Base-by-base conservation (phyloP, 2,797 vertebrate species). In the Tauraco hartlaubi region DNA sequence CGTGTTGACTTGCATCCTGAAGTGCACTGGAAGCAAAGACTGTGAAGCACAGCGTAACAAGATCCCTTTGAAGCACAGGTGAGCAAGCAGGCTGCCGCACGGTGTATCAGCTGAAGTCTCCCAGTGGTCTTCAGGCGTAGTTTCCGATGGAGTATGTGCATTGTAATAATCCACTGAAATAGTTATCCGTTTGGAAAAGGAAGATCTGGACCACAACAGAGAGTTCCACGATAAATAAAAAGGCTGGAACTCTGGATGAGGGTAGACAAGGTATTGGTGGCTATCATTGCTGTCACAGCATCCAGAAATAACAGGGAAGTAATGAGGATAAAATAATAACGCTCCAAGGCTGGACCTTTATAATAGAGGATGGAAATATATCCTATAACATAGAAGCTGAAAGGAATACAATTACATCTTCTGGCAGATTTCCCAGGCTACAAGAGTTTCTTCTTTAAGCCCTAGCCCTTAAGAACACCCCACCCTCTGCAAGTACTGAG, bases 151-250 rank as follows among this genome's bases (percentile, higher is more conserved):
- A 90, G 41, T 17, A 51, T 1, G 10, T 9, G 44, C 21, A 25
- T 14, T 44, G 18, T 16, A 88, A 91, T 51, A 73, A 94, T 95
- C 78, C 90, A 91, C 9, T n/a, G 74, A 88, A 95, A 90, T n/a
- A 81, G 62, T 51, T 26, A 79, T 54, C 92, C 85, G 59, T 76
- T 66, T 44, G 44, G 54, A 94, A 85, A 54, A 71, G 62, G 31
- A 88, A 89, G 74, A 78, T 67, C 83, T 85, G 85, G 67, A 88
- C 49, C n/a, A 49, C 29, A 80, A 61, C 37, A 58, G 17, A 4
- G 41, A 92, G 52, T 56, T 94, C 77, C 89, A 83, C 51, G 69
- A 44, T 22, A 52, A 90, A 46, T 73, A 62, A 90, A 61, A 72
- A 87, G 48, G 39, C 35, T 64, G 41, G 67, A 92, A 95, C 26